phyloP scores from a whole-genome alignment of 2,888 invertebrate species.

The Sphaerophoria rueppellii region DNA sequence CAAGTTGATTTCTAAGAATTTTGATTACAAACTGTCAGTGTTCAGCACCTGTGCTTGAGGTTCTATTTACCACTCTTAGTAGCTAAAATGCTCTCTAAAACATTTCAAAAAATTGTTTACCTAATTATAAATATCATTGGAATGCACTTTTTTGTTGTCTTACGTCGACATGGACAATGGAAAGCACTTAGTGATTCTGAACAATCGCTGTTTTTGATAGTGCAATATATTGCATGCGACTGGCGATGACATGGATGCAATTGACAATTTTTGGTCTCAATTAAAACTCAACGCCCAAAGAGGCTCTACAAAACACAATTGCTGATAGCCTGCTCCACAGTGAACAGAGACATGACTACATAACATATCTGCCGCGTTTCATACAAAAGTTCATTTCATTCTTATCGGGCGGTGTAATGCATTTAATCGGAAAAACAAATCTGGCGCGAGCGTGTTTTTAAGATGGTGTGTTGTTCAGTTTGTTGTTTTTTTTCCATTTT shows the following conservation, averaged over 20 bases:
- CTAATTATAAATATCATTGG: too few species aligned
- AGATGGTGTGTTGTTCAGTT: slow-evolving; percentile 21
- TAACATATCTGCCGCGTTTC: slow-evolving; percentile 4
- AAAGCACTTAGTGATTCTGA: slow-evolving; percentile 12
- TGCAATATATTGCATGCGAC: slow-evolving; percentile 39
- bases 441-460: slow-evolving; percentile 50
- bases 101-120: too few species aligned
- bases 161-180: slow-evolving; percentile 7
- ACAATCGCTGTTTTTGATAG: slow-evolving; percentile 66
- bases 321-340: slow-evolving; percentile 15
- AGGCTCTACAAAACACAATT: slow-evolving; percentile 6
- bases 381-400: slow-evolving; percentile 66
- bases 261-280: slow-evolving; percentile 52
- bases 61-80: too few species aligned
- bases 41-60: too few species aligned
- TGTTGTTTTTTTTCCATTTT: slow-evolving; percentile 43
- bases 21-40: too few species aligned
- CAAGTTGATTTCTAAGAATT: too few species aligned
- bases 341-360: slow-evolving; percentile 3
- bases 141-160: too few species aligned
- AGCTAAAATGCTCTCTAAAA: too few species aligned
- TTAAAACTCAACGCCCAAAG: slow-evolving; percentile 25
- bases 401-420: slow-evolving; percentile 71
- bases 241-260: not conserved
- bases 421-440: slow-evolving; percentile 68